Percentiles rank a stretch among this genome's conserved stretches.
Evolutionary conservation across 2,797 vertebrate species (phyloP).

Genomic region (Enteromius afrohamiltoni): DNA sequence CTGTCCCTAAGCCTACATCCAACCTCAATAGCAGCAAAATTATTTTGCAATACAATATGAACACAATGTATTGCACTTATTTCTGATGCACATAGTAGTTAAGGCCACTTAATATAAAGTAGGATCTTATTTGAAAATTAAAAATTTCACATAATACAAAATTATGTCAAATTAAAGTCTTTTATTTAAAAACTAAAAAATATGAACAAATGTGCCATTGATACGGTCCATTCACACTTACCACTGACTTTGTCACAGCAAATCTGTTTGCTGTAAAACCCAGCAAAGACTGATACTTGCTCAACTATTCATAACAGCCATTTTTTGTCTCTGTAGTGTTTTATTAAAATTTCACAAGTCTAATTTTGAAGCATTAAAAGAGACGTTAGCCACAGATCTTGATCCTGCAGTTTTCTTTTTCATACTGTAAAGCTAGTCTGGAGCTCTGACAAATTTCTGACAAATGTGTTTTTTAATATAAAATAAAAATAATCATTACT

Average conservation of each 20-base stretch:
- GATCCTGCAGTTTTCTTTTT: background rate
- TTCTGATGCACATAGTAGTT: too few species aligned
- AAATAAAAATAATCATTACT: background rate
- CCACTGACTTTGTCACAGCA: background rate
- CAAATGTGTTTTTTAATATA: background rate
- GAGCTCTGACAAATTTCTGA: background rate
- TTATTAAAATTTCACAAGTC: background rate
- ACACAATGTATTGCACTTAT: background rate
- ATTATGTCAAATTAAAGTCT: background rate
- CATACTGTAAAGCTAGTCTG: background rate
- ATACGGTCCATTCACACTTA: background rate
- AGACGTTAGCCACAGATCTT: background rate
- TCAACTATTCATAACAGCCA: background rate
- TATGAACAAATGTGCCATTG: background rate
- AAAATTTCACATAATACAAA: background rate
- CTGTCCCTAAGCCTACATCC: background rate
- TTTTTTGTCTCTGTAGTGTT: background rate
- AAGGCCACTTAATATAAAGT: too few species aligned
- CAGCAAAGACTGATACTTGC: background rate
- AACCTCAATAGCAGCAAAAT: background rate
- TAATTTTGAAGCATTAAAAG: background rate
- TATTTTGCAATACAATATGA: background rate
- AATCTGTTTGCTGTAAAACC: constrained; percentile 7
- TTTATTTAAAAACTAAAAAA: background rate
- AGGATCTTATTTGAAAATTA: too few species aligned